Percentiles rank a stretch among this genome's conserved stretches.
Conservation (phyloP, 2,888 invertebrate species). For the Thecophora atra region DNA sequence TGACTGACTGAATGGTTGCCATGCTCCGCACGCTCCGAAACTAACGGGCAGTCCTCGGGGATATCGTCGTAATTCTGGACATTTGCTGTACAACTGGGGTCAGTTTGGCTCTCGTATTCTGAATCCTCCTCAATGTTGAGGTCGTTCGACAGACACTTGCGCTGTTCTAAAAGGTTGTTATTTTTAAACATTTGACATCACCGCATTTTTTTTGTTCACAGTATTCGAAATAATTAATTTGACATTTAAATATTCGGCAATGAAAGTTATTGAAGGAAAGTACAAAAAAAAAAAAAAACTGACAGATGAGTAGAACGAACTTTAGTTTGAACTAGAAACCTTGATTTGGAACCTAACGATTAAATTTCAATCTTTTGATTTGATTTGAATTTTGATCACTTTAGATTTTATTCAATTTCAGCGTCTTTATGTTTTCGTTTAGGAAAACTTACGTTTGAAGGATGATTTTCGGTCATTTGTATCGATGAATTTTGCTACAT, state of each 20-base stretch:
- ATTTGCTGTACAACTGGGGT: conserved; percentile 51
- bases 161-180: conserved; percentile 53
- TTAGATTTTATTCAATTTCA: too few species aligned
- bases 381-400: too few species aligned
- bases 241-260: too few species aligned
- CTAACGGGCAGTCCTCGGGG: conserved; percentile 65
- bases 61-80: conserved; percentile 64
- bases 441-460: conserved; percentile 53
- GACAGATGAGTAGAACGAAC: too few species aligned
- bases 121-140: conserved; percentile 63
- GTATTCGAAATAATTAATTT: neutral
- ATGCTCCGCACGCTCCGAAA: conserved; percentile 66
- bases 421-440: too few species aligned
- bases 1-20: conserved; percentile 63
- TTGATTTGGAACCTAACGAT: too few species aligned
- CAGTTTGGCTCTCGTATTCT: conserved; percentile 61
- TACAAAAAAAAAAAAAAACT: too few species aligned
- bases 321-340: too few species aligned
- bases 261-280: too few species aligned
- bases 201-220: neutral
- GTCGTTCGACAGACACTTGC: conserved; percentile 56
- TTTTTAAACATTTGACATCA: neutral
- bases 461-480: conserved; percentile 59
- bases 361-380: too few species aligned
- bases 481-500: conserved; percentile 70